Evolutionary conservation across 1,140 invertebrate species (phyloP).

Genomic region (Drosophila albomicans): DNA sequence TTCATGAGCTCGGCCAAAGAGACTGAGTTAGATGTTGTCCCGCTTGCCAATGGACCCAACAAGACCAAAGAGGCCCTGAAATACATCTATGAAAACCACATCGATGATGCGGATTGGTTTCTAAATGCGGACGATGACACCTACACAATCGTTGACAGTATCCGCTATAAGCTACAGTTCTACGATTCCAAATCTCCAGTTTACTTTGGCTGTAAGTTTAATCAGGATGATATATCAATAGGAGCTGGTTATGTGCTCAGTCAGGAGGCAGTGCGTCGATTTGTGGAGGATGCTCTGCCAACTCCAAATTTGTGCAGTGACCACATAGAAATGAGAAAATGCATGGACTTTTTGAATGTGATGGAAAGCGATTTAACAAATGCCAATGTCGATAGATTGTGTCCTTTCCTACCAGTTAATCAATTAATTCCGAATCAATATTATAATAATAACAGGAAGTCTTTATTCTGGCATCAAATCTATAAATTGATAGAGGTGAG

Average conservation of each 20-base stretch:
- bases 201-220: constrained; percentile 96
- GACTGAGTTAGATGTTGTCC: constrained; percentile 88
- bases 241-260: constrained; percentile 97
- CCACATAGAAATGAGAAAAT: constrained; percentile 97
- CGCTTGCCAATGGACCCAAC: constrained; percentile 93
- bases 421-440: too few relatives aligned
- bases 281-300: constrained; percentile 90
- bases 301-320: constrained; percentile 90
- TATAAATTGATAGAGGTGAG: too few relatives aligned
- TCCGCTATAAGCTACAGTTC: constrained; percentile 93
- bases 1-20: constrained; percentile 95
- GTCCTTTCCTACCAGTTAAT: too few relatives aligned
- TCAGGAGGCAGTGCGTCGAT: constrained; percentile 89
- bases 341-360: constrained; percentile 88
- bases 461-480: too few relatives aligned
- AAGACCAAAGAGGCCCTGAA: constrained; percentile 97
- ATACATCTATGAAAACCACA: constrained; percentile 93
- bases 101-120: constrained; percentile 95
- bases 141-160: constrained; percentile 96
- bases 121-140: constrained; percentile 98
- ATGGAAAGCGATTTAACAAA: too few relatives aligned
- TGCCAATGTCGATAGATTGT: too few relatives aligned
- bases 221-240: constrained; percentile 97
- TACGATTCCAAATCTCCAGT: constrained; percentile 90
- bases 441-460: too few relatives aligned